These are phyloP conservation scores for Syrista parreyssii DNA, from an alignment of 2,888 invertebrate genomes.

Conservation along the genomic window DNA sequence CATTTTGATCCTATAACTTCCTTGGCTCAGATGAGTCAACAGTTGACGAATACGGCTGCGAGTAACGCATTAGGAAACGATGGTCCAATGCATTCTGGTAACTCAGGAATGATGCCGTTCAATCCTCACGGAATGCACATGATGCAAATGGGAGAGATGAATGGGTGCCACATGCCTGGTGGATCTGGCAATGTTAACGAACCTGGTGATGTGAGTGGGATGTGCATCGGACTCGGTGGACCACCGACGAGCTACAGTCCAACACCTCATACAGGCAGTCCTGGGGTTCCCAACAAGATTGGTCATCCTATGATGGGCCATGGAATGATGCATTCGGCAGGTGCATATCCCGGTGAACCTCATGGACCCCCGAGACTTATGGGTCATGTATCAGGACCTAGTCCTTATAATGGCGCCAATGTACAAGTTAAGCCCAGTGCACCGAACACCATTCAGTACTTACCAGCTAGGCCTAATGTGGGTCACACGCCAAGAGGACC, in stretches of 20 bases:
- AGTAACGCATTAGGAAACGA: slow-evolving; percentile 71
- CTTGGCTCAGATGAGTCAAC: slow-evolving; percentile 94
- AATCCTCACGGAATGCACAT: slow-evolving; percentile 65
- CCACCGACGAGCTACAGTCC: slow-evolving; percentile 61
- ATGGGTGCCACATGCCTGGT: slow-evolving; percentile 60
- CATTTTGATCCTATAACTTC: slow-evolving; percentile 95
- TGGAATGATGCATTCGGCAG: slow-evolving; percentile 51
- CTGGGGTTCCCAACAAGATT: slow-evolving; percentile 59
- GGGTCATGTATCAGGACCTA: slow-evolving; percentile 62
- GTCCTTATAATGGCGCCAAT: slow-evolving; percentile 80
- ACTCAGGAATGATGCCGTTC: slow-evolving; percentile 69
- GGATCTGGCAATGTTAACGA: slow-evolving; percentile 46
- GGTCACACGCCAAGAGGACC: slow-evolving; percentile 81
- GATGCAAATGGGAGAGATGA: slow-evolving; percentile 65
- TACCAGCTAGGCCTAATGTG: slow-evolving; percentile 93
- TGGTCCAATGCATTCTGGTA: slow-evolving; percentile 57
- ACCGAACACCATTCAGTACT: slow-evolving; percentile 97
- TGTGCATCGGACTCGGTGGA: slow-evolving; percentile 62
- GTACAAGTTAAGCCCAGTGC: slow-evolving; percentile 96
- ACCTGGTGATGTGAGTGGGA: slow-evolving; percentile 55
- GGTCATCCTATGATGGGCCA: slow-evolving; percentile 59
- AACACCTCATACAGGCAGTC: slow-evolving; percentile 60
- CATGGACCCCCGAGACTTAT: slow-evolving; percentile 67
- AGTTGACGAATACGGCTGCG: slow-evolving; percentile 82
- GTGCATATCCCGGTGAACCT: slow-evolving; percentile 36